Evolutionary conservation across 2,113 vertebrate species (phyloP).

Genomic region (Hylia prasina): DNA sequence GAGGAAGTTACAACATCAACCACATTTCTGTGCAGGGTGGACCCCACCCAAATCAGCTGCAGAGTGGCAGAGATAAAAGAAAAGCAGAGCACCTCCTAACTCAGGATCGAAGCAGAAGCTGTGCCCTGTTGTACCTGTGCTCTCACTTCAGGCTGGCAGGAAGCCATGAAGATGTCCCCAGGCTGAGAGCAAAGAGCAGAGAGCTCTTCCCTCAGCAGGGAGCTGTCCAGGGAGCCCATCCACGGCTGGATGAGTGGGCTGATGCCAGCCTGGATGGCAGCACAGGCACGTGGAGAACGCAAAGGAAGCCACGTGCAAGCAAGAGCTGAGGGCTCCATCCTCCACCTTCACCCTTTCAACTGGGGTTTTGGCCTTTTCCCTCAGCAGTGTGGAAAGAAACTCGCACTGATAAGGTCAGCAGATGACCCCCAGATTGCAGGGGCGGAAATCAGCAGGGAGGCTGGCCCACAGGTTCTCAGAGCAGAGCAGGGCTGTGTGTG

Average conservation of each 20-base stretch:
- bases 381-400: neutral
- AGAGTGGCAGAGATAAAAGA: neutral
- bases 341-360: neutral
- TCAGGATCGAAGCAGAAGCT: neutral
- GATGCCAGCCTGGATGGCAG: neutral
- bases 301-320: neutral
- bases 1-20: conserved; percentile 59
- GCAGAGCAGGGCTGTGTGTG: too few relatives aligned
- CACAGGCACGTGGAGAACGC: neutral
- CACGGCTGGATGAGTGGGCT: neutral
- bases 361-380: neutral
- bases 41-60: conserved; percentile 45
- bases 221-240: neutral
- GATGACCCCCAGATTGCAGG: neutral
- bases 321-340: neutral
- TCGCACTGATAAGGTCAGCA: neutral
- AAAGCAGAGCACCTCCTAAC: neutral
- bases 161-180: neutral
- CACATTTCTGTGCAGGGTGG: neutral
- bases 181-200: neutral
- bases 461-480: accelerated
- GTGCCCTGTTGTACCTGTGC: neutral
- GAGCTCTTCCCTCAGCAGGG: neutral
- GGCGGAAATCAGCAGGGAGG: neutral
- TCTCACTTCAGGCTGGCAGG: neutral